These are phyloP conservation scores for Nerophis ophidion DNA, from an alignment of 2,113 vertebrate genomes.

Conservation along the genomic window DNA sequence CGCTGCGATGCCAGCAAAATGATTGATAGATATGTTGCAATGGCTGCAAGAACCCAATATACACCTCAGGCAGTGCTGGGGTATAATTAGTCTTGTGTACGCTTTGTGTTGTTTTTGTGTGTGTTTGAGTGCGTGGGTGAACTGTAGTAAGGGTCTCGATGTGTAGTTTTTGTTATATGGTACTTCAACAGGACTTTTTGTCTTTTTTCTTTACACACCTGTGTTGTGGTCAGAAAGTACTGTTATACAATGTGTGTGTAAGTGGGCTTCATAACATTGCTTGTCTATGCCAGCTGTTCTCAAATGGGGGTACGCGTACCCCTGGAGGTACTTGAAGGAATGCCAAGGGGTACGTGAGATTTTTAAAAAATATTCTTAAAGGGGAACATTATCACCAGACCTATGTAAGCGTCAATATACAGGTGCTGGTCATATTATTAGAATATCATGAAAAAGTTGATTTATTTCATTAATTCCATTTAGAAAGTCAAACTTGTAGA, in stretches of 20 bases:
- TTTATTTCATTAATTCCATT: no score
- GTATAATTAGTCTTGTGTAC: constrained; percentile 41
- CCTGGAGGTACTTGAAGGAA: no score
- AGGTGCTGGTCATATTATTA: no score
- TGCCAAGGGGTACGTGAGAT: no score
- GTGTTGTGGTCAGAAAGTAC: constrained; percentile 17
- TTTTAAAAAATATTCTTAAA: no score
- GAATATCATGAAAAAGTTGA: no score
- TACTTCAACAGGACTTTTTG: constrained; percentile 30
- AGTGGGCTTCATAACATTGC: constrained; percentile 18
- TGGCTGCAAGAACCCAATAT: constrained; percentile 38
- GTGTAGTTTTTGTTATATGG: constrained; percentile 38
- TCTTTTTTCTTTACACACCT: constrained; percentile 12
- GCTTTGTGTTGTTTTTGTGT: constrained; percentile 10
- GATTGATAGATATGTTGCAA: constrained; percentile 57
- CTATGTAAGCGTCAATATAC: no score
- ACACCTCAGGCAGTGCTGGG: constrained; percentile 56
- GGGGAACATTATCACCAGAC: no score
- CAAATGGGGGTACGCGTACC: no score
- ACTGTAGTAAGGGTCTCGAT: constrained; percentile 38
- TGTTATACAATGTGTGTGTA: constrained; percentile 15
- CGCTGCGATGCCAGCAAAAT: constrained; percentile 53
- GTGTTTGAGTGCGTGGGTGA: constrained; percentile 55
- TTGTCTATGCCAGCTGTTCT: no score
- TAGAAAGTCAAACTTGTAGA: no score